Evolutionary conservation across 2,113 vertebrate genomes (phyloP), one percentile per base, ranked within the genome.

Genomic region (Lucifuga dentata): DNA sequence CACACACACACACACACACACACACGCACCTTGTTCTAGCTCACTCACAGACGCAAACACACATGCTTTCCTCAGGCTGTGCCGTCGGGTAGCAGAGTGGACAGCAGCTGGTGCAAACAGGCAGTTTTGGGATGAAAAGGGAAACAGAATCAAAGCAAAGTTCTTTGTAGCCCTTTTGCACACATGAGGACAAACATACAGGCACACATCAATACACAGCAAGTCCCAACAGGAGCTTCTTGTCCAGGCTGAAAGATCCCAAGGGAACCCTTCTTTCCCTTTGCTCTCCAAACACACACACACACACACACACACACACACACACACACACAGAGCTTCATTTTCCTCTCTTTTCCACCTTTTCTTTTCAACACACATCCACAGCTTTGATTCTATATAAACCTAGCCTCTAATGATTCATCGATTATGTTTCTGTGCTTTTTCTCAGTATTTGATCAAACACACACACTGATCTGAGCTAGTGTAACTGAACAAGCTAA

Each of bases 201-300:
- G 7, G 26, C 68, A 71, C 60, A 62, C 46, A 71, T 32, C 33
- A 44, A 36, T 51, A 73, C 45, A 78, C 44, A 60, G 19, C 60
- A 77, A 77, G 56, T 81, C 76, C 71, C 76, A 50, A 57, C 39
- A 69, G 80, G 82, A 85, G 56, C 40, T 68, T 67, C 72, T 68
- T 77, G 57, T 76, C 41, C 44, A 33, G 69, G 76, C 60, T 41
- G 23, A 41, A 62, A 39, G 46, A 79, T 68, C 68, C 56, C 16
- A 11, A 29, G 23, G 43, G 75, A 75, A 68, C 9, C 12, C 48
- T 73, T 61, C 6, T 13, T 2, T 24, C 63, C 53, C 68, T 83
- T 68, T 51, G 51, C 43, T 56, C 11, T 40, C 5, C 58, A 68
- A 51, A 39, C 32, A 51, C 38, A 39, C 58, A 51, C 15, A 39